A percentile compares a stretch with the other conserved stretches of the same genome.
Conservation (phyloP, 2,113 vertebrate genomes). For the western clawed frog (Xenopus tropicalis) region DNA sequence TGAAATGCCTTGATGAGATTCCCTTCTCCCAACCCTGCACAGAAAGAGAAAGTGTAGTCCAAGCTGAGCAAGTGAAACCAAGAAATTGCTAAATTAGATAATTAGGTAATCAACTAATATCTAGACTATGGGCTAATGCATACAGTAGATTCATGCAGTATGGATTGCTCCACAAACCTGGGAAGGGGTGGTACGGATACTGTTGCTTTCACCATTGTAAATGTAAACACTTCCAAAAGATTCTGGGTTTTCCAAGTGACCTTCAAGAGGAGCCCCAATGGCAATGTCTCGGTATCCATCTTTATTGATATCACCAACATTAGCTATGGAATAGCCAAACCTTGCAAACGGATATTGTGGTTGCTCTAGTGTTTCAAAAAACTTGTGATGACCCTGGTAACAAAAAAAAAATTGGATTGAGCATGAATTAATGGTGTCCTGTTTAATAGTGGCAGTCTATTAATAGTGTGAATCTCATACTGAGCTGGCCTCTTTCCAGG, state of each 20-base stretch:
- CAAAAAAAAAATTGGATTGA: background rate
- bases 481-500: too few species aligned
- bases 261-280: constrained; percentile 67
- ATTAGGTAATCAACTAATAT: too few species aligned
- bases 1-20: too few species aligned
- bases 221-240: constrained; percentile 67
- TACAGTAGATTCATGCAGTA: too few species aligned
- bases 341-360: constrained; percentile 53
- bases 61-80: too few species aligned
- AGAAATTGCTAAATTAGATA: too few species aligned
- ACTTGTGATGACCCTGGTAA: background rate
- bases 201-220: constrained; percentile 55
- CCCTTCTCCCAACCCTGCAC: too few species aligned
- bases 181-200: constrained; percentile 52
- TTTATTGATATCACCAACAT: constrained; percentile 62
- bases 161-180: constrained; percentile 54
- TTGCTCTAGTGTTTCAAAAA: constrained; percentile 37
- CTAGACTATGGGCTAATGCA: too few species aligned
- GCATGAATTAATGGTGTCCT: too few species aligned
- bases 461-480: too few species aligned
- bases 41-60: too few species aligned
- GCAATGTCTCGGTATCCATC: constrained; percentile 64
- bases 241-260: background rate
- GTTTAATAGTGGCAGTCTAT: too few species aligned
- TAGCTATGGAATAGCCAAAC: constrained; percentile 67